Base-by-base conservation (phyloP, 2,888 invertebrate species). In the Marasmarcha lunaedactyla region DNA sequence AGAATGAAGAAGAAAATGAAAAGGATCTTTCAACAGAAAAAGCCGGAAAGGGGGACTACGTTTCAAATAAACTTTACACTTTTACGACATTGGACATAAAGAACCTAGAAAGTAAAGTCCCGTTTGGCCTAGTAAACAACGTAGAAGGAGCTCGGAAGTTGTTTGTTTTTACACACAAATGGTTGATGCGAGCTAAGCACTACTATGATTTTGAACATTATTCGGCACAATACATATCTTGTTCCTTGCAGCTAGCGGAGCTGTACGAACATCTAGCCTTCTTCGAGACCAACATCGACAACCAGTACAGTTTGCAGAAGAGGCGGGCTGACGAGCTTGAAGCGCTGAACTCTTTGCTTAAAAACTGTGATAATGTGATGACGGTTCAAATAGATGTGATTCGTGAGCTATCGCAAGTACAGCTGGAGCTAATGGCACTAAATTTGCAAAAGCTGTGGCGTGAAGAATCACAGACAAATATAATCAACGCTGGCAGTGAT, bases 271-370 rank as follows among this genome's bases (percentile, higher is more conserved):
- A 87, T 53, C 70, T 93, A 38, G 87, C 90, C 0, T 90, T 90
- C 61, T 93, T 90, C 67, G 92, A 93, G 62, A 73, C 84, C 30
- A 88, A 89, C 55, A 74, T 89, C 33, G 90, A 90, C 44, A 71
- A 67, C 44, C 81, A 81, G 48, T 88, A 88, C 53, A 81, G 69
- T 43, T 79, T 88, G 14, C 88, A 88, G 49, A 87, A 86, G 56
- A 71, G 86, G 35, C 67, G 88, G 13, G 86, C 85, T 1, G 87
- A 88, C 38, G 84, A 87, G 13, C 56, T 88, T 13, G 88, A 88
- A 55, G 79, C 84, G 0, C 59, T 88, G 1, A 85, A 86, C 52
- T 73, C 83, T 0, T 59, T 88, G 45, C 57, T 88, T 33, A 85
- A 84, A 54, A 71, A 68, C 0, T 72, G 78, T 48, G 78, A 78